Percentiles rank a stretch among this genome's conserved stretches.
Evolutionary conservation across 2,888 invertebrate species (phyloP).

Genomic region (Nymphalis urticae): DNA sequence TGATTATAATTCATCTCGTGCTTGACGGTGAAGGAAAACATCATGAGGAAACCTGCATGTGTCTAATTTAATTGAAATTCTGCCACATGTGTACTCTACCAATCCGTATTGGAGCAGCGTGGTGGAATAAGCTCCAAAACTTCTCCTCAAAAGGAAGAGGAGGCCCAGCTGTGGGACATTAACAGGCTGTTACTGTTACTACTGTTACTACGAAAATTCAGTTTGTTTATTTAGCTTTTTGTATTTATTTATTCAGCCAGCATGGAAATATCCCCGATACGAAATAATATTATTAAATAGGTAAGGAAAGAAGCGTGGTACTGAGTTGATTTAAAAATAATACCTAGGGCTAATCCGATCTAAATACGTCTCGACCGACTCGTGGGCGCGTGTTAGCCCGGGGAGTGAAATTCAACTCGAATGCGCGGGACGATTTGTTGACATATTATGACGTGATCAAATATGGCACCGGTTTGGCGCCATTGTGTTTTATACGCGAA

Average conservation of each 20-base stretch:
- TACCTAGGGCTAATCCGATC: conserved; percentile 9
- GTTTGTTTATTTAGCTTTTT: neutral
- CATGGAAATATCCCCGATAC: neutral
- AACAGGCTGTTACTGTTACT: too few species aligned
- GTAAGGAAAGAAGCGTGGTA: neutral
- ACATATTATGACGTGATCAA: conserved; percentile 19
- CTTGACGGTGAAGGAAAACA: too few species aligned
- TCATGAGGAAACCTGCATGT: too few species aligned
- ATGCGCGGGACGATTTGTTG: conserved; percentile 19
- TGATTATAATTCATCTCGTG: too few species aligned
- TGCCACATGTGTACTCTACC: too few species aligned
- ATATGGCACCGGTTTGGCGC: conserved; percentile 12
- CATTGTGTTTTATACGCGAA: neutral
- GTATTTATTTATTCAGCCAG: neutral
- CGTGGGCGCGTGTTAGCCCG: conserved; percentile 16
- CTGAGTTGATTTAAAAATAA: conserved; percentile 21
- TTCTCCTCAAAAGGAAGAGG: too few species aligned
- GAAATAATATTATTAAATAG: neutral
- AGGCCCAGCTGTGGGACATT: too few species aligned
- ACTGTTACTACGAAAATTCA: too few species aligned
- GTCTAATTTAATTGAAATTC: too few species aligned
- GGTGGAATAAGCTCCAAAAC: too few species aligned
- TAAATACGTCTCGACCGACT: conserved; percentile 19
- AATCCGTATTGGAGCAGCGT: too few species aligned
- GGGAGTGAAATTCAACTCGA: conserved; percentile 15